phyloP scores from a whole-genome alignment of 2,888 invertebrate genomes.

The Hipparchia semele region DNA sequence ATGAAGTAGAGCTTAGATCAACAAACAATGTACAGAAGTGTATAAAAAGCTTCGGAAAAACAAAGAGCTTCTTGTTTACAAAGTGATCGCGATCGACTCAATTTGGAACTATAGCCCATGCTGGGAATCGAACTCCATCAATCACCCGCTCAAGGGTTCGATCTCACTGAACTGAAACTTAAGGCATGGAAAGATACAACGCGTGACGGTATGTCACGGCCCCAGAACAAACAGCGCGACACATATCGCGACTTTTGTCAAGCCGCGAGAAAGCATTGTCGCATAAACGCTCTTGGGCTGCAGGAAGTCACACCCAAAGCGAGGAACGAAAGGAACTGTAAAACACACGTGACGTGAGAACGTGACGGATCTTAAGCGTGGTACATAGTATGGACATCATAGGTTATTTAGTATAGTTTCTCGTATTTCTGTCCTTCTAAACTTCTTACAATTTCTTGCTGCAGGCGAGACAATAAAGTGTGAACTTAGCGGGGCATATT shows the following conservation, averaged over 20 bases:
- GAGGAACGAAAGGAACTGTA: too few species aligned
- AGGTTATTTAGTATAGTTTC: too few species aligned
- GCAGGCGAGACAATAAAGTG: too few species aligned
- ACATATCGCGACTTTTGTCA: background rate
- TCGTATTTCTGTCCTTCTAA: too few species aligned
- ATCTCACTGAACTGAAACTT: constrained; percentile 10
- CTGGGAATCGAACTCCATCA: constrained; percentile 15
- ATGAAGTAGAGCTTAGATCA: constrained; percentile 5
- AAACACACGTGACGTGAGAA: too few species aligned
- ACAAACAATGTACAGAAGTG: constrained; percentile 12
- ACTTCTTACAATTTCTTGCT: too few species aligned
- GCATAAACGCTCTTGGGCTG: too few species aligned
- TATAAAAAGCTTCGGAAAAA: constrained; percentile 20
- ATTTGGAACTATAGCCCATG: constrained; percentile 5
- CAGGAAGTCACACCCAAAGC: too few species aligned
- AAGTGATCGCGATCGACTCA: constrained; percentile 11
- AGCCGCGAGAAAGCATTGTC: too few species aligned
- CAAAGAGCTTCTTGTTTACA: constrained; percentile 20
- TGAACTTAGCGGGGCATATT: too few species aligned
- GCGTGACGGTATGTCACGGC: background rate
- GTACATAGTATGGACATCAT: too few species aligned
- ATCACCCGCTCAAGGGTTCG: constrained; percentile 15
- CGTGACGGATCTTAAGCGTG: too few species aligned
- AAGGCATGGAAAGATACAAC: background rate
- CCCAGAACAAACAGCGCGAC: background rate